Percentiles rank a stretch among this genome's conserved stretches.
Conservation (phyloP, 2,797 vertebrate genomes). For the Lepilemur septentrionalis region DNA sequence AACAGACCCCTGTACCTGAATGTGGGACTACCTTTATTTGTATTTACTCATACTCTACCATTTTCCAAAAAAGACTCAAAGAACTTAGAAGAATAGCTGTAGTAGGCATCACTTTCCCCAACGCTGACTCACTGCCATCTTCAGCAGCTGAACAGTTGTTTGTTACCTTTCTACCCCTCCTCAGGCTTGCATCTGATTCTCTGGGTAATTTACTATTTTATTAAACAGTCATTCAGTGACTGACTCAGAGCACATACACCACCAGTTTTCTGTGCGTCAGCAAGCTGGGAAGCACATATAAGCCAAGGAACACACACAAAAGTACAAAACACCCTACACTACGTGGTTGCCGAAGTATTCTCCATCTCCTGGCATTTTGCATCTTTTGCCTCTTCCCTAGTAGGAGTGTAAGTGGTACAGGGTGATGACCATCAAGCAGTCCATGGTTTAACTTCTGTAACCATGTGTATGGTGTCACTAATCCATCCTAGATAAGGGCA, state of each 20-base stretch:
- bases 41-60: neutral
- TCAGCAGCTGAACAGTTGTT: neutral
- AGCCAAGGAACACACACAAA: neutral
- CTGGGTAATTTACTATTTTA: neutral
- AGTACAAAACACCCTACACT: neutral
- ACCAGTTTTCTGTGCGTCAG: neutral
- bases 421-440: neutral
- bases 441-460: neutral
- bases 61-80: neutral
- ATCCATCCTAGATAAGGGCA: neutral
- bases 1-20: neutral
- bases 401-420: neutral
- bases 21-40: neutral
- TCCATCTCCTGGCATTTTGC: neutral
- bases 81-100: neutral
- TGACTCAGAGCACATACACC: neutral
- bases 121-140: neutral
- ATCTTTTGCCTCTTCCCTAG: neutral
- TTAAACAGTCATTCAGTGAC: neutral
- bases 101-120: neutral
- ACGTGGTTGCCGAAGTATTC: fast-evolving
- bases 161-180: neutral
- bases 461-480: neutral
- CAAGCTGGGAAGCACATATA: neutral
- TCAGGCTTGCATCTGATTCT: neutral